These are phyloP conservation scores for Tenualosa thibaudeaui DNA, from an alignment of 2,797 vertebrate species.

Conservation along the genomic window DNA sequence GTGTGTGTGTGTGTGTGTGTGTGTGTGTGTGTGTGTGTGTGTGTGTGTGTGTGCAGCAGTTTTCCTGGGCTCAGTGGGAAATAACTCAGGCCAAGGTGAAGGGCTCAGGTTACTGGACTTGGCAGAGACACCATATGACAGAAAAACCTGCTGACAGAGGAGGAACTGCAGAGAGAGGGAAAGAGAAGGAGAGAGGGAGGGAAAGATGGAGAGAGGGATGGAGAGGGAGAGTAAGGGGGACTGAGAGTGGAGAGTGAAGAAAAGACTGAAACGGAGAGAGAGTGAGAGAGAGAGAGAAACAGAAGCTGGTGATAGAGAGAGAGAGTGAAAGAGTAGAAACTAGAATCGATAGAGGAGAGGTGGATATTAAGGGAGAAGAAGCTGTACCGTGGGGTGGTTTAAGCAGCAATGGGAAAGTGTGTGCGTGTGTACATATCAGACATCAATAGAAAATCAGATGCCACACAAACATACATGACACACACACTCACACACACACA, in stretches of 20 bases:
- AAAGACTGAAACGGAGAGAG: conserved; percentile 29
- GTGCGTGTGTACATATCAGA: neutral
- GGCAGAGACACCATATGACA: neutral
- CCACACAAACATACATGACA: no score
- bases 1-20: no score
- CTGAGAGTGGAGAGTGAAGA: conserved; percentile 17
- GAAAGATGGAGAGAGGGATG: neutral
- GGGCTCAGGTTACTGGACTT: conserved; percentile 31
- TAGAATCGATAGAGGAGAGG: no score
- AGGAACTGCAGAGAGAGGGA: conserved; percentile 53
- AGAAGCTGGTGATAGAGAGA: neutral
- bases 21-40: no score
- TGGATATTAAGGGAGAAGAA: no score
- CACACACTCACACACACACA: no score
- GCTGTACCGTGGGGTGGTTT: no score
- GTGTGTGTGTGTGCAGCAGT: neutral
- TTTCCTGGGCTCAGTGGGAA: conserved; percentile 10
- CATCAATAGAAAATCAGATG: no score
- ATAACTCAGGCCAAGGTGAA: conserved; percentile 26
- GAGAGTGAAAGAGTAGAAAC: neutral
- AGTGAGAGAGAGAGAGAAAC: neutral
- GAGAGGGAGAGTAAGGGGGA: neutral
- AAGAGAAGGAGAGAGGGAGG: neutral
- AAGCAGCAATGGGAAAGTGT: neutral
- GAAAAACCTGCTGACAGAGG: conserved; percentile 45